Evolutionary conservation across 1,140 invertebrate genomes (phyloP), one percentile per base, ranked within the genome.

Genomic region (Diorhabda carinulata): DNA sequence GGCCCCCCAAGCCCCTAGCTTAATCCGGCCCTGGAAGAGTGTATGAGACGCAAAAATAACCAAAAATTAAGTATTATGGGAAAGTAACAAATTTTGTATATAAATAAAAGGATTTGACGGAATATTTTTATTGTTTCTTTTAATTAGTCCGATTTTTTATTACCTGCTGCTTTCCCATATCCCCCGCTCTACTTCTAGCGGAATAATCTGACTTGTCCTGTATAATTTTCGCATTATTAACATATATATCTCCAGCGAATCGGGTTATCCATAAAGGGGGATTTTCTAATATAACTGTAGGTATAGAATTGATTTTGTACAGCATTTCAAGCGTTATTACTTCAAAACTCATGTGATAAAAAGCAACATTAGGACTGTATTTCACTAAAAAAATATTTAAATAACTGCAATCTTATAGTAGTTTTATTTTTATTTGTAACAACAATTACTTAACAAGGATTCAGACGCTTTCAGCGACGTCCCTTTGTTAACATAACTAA

Each of bases 211-310:
- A 89, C 5, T 86, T 83, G 9, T 86, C 84, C 44, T 84, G 80
- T 62, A 89, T 78, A 43, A 93, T 85, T 80, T 86, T 88, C 0
- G 91, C 92, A 78, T 92, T 92, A 78, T 93, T 93, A 61, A 92
- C 85, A 80, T 86, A 93, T 69, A 92, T 87, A 67, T 91, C 89
- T 57, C 90, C 87, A 3, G 83, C 81, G 64, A 83, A 84, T 66
- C 86, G 83, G 44, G 89, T 91, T 45, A 93, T 85, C 88, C 91
- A 93, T 60, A 93, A 79, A 2, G 90, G 90, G 2, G 91, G 90
- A 82, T 91, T 91, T 9, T 90, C 90, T 43, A 57, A 44, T n/a
- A 61, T 63, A 5, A 63, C 40, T 5, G 90, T 90, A 66, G 82
- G 80, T 57, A 77, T 5, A 58, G 43, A 66, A 52, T 76, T 89